Evolutionary conservation across 2,797 vertebrate genomes (phyloP).

Genomic region (Oryzias dopingdopingensis): DNA sequence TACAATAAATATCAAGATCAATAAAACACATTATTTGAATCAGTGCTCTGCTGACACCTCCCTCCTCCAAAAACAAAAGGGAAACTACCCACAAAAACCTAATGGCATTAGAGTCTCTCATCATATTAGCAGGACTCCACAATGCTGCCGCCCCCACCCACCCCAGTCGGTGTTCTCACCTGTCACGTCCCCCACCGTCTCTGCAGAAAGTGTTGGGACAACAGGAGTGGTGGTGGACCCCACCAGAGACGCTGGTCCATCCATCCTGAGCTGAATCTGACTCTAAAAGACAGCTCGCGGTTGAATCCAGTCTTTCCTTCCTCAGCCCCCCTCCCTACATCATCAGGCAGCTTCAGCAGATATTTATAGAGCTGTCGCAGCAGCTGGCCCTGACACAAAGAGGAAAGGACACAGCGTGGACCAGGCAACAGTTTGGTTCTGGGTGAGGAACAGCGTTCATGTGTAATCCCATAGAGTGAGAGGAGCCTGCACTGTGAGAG

Average conservation of each 20-base stretch:
- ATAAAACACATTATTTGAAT: no score
- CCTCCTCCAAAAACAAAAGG: no score
- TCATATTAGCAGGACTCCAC: not conserved
- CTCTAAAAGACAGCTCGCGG: no score
- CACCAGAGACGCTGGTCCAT: constrained; percentile 37
- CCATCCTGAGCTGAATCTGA: constrained; percentile 39
- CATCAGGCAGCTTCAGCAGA: constrained; percentile 15
- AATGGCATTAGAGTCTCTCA: no score
- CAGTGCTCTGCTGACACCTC: no score
- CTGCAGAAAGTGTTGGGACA: constrained; percentile 7
- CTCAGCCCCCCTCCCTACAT: constrained; percentile 11
- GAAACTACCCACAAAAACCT: no score
- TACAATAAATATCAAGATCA: no score
- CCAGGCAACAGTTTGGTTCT: no score
- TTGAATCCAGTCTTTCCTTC: constrained; percentile 11
- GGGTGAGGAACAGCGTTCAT: no score
- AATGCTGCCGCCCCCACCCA: constrained; percentile 5
- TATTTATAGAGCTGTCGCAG: constrained; percentile 59
- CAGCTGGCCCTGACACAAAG: constrained; percentile 55
- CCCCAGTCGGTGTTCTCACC: constrained; percentile 45
- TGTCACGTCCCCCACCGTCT: constrained; percentile 35
- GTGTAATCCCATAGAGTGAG: no score
- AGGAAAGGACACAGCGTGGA: constrained; percentile 8
- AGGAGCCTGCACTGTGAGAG: no score
- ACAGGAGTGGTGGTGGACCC: constrained; percentile 23